Percentiles rank a stretch among this genome's conserved stretches.
Conservation (phyloP, 2,888 invertebrate genomes). For the Sminthurides aquaticus region DNA sequence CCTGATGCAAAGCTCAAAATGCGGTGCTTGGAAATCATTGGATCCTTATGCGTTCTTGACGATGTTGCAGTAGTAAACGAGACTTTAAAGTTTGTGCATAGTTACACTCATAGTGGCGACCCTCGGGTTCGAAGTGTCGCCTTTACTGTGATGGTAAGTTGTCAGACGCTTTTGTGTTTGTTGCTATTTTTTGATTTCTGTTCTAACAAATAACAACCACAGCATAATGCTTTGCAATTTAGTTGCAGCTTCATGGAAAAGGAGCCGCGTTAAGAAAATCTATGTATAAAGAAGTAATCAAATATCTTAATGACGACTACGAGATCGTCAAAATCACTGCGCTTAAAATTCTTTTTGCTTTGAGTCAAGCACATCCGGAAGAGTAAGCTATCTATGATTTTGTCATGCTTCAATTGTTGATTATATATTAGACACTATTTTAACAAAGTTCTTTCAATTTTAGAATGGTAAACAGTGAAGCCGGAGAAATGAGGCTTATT, state of each 20-base stretch:
- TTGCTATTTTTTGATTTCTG: neutral
- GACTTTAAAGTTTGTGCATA: slow-evolving; percentile 66
- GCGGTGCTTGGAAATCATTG: slow-evolving; percentile 69
- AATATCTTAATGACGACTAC: slow-evolving; percentile 81
- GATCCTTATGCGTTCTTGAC: slow-evolving; percentile 58
- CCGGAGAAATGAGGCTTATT: slow-evolving; percentile 73
- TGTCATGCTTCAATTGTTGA: slow-evolving; percentile 1
- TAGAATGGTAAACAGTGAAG: slow-evolving; percentile 61
- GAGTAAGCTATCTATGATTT: too few species aligned
- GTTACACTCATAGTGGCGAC: slow-evolving; percentile 78
- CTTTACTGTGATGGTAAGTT: slow-evolving; percentile 69
- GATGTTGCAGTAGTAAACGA: slow-evolving; percentile 53
- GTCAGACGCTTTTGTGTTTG: neutral
- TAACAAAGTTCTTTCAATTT: too few species aligned
- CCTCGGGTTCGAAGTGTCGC: slow-evolving; percentile 84
- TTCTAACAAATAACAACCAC: too few species aligned
- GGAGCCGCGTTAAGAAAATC: slow-evolving; percentile 66
- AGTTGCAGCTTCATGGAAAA: slow-evolving; percentile 64
- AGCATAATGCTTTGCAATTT: slow-evolving; percentile 19
- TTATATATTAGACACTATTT: too few species aligned
- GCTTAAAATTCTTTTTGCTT: slow-evolving; percentile 72
- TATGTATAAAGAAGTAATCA: slow-evolving; percentile 62
- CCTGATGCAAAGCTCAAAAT: slow-evolving; percentile 73
- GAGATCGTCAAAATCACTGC: slow-evolving; percentile 85
- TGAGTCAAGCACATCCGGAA: slow-evolving; percentile 81